Evolutionary conservation across 2,113 vertebrate genomes (phyloP).

Genomic region (Pleuronectes platessa): DNA sequence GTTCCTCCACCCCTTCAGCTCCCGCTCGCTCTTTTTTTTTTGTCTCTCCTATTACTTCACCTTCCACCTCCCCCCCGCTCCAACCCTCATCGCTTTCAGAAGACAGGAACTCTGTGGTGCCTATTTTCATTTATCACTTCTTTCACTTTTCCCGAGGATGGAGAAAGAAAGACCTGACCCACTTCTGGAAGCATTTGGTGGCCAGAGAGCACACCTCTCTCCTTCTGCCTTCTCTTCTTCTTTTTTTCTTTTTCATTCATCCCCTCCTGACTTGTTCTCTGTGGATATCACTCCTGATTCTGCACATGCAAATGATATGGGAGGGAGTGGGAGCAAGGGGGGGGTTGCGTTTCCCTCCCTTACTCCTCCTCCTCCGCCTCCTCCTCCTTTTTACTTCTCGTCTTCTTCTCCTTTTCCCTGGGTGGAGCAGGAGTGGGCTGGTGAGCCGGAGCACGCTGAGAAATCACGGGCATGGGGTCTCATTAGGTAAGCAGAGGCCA

Average conservation of each 20-base stretch:
- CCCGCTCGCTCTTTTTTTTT: constrained; percentile 21
- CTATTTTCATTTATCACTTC: constrained; percentile 66
- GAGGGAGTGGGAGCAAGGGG: constrained; percentile 10
- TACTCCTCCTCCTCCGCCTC: constrained; percentile 34
- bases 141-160: constrained; percentile 53
- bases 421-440: constrained; percentile 65
- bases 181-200: constrained; percentile 46
- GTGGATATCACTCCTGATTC: constrained; percentile 69
- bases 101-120: constrained; percentile 73
- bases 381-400: constrained; percentile 22
- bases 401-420: constrained; percentile 58
- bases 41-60: constrained; percentile 50
- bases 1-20: constrained; percentile 29
- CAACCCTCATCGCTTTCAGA: constrained; percentile 25
- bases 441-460: constrained; percentile 65
- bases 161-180: constrained; percentile 50
- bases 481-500: constrained; percentile 83
- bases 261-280: constrained; percentile 67
- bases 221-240: constrained; percentile 13
- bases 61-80: constrained; percentile 50
- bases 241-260: constrained; percentile 51
- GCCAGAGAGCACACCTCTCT: constrained; percentile 51
- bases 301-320: constrained; percentile 77
- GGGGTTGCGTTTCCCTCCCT: constrained; percentile 39
- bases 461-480: constrained; percentile 78